These are phyloP conservation scores for Parasteatoda tepidariorum DNA, from an alignment of 1,140 invertebrate genomes.

Conservation along the genomic window DNA sequence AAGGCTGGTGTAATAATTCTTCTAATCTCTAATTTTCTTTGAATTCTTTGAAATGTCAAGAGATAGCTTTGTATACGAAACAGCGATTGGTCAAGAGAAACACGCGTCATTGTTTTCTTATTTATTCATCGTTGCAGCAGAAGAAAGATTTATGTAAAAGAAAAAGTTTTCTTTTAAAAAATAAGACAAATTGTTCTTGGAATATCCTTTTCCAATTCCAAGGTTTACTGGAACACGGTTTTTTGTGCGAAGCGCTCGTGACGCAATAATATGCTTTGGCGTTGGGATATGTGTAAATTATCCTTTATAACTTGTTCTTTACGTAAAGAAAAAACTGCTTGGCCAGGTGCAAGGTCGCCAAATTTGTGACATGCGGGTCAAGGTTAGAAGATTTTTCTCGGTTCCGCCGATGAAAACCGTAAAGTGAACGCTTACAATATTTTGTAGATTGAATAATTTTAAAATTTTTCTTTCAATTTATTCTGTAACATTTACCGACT, in stretches of 20 bases:
- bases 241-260: neutral
- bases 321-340: neutral
- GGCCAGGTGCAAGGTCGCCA: neutral
- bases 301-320: neutral
- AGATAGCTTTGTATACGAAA: no score
- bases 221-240: neutral
- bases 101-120: no score
- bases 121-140: no score
- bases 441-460: no score
- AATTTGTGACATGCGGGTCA: neutral
- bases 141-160: neutral
- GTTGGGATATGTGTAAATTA: neutral
- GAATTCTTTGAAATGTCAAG: no score
- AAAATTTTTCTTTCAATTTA: no score
- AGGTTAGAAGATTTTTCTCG: neutral
- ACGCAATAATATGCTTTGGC: neutral
- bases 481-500: no score
- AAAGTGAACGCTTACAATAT: neutral
- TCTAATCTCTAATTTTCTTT: no score
- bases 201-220: neutral
- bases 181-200: neutral
- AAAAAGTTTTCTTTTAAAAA: neutral
- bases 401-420: neutral
- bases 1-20: no score
- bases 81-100: no score